Base-by-base conservation (phyloP, 2,888 invertebrate species). In the Corythucha ciliata region DNA sequence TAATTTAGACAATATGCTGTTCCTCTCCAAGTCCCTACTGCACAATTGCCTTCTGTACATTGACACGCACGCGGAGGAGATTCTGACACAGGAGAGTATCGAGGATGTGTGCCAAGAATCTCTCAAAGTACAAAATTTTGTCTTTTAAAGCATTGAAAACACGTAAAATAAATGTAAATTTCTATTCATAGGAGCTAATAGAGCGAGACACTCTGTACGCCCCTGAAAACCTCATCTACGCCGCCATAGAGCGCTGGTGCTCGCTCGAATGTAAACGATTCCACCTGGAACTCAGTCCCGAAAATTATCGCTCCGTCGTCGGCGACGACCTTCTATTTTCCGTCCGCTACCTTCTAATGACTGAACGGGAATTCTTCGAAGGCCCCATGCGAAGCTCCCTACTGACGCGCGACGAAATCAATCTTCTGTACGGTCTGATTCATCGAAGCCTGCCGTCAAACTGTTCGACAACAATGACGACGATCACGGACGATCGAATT, bases 121-220 rank as follows among this genome's bases (percentile, higher is more conserved):
- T 58, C 69, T 87, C 24, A 69, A 74, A n/a, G n/a, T n/a, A n/a
- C n/a, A n/a, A n/a, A n/a, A n/a, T n/a, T n/a, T n/a, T n/a, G n/a
- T n/a, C n/a, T n/a, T n/a, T n/a, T n/a, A n/a, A n/a, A n/a, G n/a
- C n/a, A n/a, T n/a, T n/a, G n/a, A n/a, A n/a, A n/a, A n/a, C n/a
- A n/a, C n/a, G n/a, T n/a, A n/a, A n/a, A n/a, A n/a, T n/a, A n/a
- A n/a, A n/a, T n/a, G n/a, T n/a, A n/a, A n/a, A n/a, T n/a, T n/a
- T n/a, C n/a, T n/a, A n/a, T n/a, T n/a, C n/a, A n/a, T n/a, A n/a
- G 3, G 71, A 76, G 27, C 77, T 88, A 45, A 73, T 82, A 1
- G 72, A 72, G 46, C 74, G 86, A 5, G 81, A 84, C 58, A 79
- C 79, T 3, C 67, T 89, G 39, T 72, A 76, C 54, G 73, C 85